Evolutionary conservation across 2,113 vertebrate genomes (phyloP), one percentile per base, ranked within the genome.

Genomic region (Astur gentilis): DNA sequence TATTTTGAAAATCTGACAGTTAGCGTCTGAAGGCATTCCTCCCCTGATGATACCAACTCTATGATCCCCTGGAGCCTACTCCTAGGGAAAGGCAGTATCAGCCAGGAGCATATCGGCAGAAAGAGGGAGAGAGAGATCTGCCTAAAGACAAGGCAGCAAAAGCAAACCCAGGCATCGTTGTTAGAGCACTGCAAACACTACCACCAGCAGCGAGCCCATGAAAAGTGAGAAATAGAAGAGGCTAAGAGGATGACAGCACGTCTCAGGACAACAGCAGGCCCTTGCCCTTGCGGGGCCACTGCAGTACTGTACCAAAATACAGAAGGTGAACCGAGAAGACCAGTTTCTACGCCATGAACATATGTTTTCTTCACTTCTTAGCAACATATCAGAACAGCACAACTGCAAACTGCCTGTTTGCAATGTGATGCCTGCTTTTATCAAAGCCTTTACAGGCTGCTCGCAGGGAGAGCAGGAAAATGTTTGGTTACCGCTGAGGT

Each of bases 361-460:
- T 83, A 61, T 58, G 49, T 90, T 95, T 92, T 84, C 80, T 49
- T 91, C 47, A 17, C 52, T 87, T 42, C 81, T 47, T 80, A 83
- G 62, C 42, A 81, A 90, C 69, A 88, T 52, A 67, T 89, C 79
- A 95, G 91, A 84, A 78, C 4, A 81, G 73, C 83, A 92, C 34
- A 84, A 61, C 57, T 67, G 77, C 1, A 1, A 89, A 57, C 61
- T 72, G 89, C 47, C 65, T 79, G 54, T 57, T 85, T 96, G 90
- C 87, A 65, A 20, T 7, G 66, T 4, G 54, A 27, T 80, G 54
- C 36, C 36, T 93, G 72, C 54, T 87, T 95, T 87, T 75, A 70
- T 92, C 79, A 82, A 75, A 80, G 71, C 70, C 57, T 70, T 89
- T 82, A 75, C 57, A 86, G 47, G 72, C 88, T 93, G 55, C 65